Base-by-base conservation (phyloP, 2,797 vertebrate genomes). In the Galago senegalensis region DNA sequence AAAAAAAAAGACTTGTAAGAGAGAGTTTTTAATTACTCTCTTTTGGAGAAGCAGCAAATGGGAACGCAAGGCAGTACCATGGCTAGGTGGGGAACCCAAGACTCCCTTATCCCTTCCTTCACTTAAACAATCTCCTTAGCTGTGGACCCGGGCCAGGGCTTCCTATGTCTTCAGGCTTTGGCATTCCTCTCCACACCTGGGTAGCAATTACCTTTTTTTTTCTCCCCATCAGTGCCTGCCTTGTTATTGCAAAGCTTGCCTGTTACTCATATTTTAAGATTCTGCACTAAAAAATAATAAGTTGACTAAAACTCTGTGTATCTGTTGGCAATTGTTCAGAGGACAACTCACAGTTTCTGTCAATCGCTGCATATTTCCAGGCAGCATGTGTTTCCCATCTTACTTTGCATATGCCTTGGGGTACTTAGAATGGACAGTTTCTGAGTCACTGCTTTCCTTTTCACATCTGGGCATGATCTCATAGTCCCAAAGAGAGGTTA, bases 101-200 rank as follows among this genome's bases (percentile, higher is more conserved):
- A 27, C 87, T 96, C 81, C 83, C 56, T 73, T 73, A 46, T 46
- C 83, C 89, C 80, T 95, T 95, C 92, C 85, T 94, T 97, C 89
- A 95, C 85, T 97, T 94, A 97, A 95, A 97, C 96, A 97, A 58
- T 95, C 95, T 96, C 94, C 84, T 96, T 95, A 96, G 91, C 84
- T 81, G 89, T 82, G 91, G 95, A 96, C 60, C 61, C 34, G 72
- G 85, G 34, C 70, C 81, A 83, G 70, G 29, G n/a, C 67, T 91
- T 58, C 25, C 81, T 27, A 2, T 29, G 20, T 65, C 86, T 90
- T 21, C 34, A 34, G 80, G 63, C n/a, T 31, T 70, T 76, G 58
- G 37, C 70, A 14, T 80, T 91, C 43, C 43, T 31, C 67, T 84
- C 70, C 75, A 29, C 17, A 43, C 63, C 92, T 83, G n/a, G 23